phyloP scores from a whole-genome alignment of 2,888 invertebrate species.

The Hirtodrosophila histrioides region DNA sequence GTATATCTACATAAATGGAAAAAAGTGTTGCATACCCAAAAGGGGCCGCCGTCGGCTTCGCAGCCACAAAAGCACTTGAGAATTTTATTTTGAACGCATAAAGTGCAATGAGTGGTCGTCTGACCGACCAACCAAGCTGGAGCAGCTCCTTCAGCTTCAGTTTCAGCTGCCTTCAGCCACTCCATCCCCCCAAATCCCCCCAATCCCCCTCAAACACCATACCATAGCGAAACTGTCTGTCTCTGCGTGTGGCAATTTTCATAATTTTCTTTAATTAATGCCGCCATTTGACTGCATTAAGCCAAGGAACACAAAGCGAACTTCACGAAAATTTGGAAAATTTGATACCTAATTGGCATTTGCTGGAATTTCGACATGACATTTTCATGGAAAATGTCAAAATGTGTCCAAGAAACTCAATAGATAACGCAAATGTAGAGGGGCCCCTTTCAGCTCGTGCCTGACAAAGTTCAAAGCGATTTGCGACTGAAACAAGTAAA shows the following conservation, averaged over 20 bases:
- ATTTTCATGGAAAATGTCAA: slow-evolving; percentile 12
- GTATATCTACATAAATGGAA: slow-evolving; percentile 14
- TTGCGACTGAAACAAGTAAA: no score
- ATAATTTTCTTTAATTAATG: slow-evolving; percentile 55
- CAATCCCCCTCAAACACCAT: no score
- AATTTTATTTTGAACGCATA: slow-evolving; percentile 61
- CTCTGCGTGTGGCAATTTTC: slow-evolving; percentile 26
- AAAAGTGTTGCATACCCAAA: slow-evolving; percentile 62
- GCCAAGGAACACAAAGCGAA: slow-evolving; percentile 1
- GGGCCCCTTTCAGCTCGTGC: no score
- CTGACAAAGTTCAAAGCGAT: no score
- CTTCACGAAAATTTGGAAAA: slow-evolving; percentile 11
- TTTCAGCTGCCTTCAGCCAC: background rate
- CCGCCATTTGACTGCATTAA: slow-evolving; percentile 16
- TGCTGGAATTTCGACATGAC: background rate
- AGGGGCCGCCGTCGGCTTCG: slow-evolving; percentile 28
- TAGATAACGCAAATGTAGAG: background rate
- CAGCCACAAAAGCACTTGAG: slow-evolving; percentile 65
- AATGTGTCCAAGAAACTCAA: slow-evolving; percentile 9
- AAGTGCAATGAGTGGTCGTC: slow-evolving; percentile 63
- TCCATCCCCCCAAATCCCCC: no score
- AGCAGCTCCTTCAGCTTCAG: slow-evolving; percentile 22
- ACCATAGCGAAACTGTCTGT: background rate
- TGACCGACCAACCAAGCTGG: slow-evolving; percentile 36
- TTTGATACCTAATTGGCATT: slow-evolving; percentile 32